phyloP scores from a whole-genome alignment of 2,797 vertebrate genomes.

The Urophycis tenuis region DNA sequence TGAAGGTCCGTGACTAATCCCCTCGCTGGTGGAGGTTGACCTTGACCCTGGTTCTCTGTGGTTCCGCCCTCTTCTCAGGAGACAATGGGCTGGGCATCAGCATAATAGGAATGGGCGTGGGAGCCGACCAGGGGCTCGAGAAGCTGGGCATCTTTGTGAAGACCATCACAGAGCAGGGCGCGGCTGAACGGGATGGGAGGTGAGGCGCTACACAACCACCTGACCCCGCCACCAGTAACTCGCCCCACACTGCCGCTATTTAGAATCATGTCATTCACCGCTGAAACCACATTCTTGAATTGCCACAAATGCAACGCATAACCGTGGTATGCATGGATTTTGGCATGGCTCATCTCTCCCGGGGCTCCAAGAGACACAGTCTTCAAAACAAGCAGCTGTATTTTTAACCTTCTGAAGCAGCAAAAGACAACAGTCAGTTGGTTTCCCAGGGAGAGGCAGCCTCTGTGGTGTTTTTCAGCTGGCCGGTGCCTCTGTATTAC shows the following conservation, averaged over 20 bases:
- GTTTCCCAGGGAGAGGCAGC: conserved; percentile 32
- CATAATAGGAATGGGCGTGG: conserved; percentile 93
- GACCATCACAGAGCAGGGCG: conserved; percentile 86
- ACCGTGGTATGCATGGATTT: neutral
- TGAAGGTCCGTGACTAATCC: neutral
- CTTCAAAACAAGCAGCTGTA: conserved; percentile 38
- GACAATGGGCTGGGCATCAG: conserved; percentile 90
- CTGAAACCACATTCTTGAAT: neutral
- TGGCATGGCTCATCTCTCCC: conserved; percentile 7
- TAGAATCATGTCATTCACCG: neutral
- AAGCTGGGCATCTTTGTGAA: conserved; percentile 93
- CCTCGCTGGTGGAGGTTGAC: neutral
- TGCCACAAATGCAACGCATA: neutral
- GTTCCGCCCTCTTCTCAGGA: conserved; percentile 60
- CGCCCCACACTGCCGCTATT: neutral
- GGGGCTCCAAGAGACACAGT: conserved; percentile 14
- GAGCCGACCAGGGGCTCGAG: conserved; percentile 88
- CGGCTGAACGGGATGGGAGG: conserved; percentile 84
- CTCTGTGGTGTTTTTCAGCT: conserved; percentile 23
- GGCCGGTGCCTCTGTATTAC: neutral
- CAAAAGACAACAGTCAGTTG: conserved; percentile 32
- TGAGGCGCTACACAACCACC: conserved; percentile 52
- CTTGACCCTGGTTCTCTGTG: neutral
- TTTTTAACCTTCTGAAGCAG: conserved; percentile 41
- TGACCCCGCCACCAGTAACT: neutral